Conservation (phyloP, 2,797 vertebrate genomes). For the Enteromius unitaeniatus region DNA sequence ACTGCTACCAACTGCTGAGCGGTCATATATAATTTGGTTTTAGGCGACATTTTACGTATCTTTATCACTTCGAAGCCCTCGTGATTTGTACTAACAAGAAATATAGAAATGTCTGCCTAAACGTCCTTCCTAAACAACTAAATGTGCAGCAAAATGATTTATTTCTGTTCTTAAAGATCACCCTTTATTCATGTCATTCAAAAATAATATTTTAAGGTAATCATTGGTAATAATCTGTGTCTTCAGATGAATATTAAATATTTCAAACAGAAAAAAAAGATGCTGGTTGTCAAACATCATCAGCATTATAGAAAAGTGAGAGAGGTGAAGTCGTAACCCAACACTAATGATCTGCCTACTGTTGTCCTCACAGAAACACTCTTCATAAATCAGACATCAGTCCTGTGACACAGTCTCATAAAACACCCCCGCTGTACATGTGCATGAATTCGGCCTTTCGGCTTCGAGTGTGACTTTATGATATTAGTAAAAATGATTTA, state of each 20-base stretch:
- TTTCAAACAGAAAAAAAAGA: constrained; percentile 16
- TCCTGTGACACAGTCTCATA: constrained; percentile 24
- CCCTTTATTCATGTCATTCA: neutral
- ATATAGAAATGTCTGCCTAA: constrained; percentile 4
- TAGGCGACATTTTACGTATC: constrained; percentile 23
- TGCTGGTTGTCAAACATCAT: constrained; percentile 21
- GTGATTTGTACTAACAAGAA: constrained; percentile 2
- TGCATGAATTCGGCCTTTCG: constrained; percentile 1
- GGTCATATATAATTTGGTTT: constrained; percentile 32
- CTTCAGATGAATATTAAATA: constrained; percentile 9
- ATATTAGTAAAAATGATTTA: constrained; percentile 9
- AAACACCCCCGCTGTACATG: constrained; percentile 31
- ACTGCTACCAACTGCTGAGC: constrained; percentile 33
- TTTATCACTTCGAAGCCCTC: constrained; percentile 17
- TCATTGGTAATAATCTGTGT: neutral
- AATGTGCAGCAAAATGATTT: neutral
- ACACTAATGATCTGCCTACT: constrained; percentile 49
- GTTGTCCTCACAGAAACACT: constrained; percentile 31
- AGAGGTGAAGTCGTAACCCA: constrained; percentile 38
- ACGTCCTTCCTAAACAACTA: neutral
- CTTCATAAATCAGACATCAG: constrained; percentile 54
- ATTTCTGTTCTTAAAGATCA: neutral
- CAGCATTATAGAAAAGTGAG: neutral
- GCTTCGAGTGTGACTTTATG: neutral
- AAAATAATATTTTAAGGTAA: neutral